phyloP scores from a whole-genome alignment of 2,888 invertebrate species.

The Caradrina kadenii region DNA sequence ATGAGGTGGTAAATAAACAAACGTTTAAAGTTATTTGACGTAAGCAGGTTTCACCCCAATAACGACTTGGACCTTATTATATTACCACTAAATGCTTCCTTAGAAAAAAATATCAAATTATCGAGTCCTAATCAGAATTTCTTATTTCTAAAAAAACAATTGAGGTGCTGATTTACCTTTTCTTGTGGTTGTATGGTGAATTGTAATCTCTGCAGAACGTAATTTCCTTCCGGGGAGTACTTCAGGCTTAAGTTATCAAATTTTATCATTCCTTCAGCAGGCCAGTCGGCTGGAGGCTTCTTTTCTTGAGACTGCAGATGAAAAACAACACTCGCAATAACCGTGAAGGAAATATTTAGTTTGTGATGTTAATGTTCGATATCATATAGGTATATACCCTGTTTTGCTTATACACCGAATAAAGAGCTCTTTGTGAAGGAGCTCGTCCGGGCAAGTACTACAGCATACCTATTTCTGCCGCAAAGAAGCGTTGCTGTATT shows the following conservation, averaged over 20 bases:
- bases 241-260: slow-evolving; percentile 88
- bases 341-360: background rate
- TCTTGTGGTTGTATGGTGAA: slow-evolving; percentile 87
- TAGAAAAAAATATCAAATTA: background rate
- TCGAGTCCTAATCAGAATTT: background rate
- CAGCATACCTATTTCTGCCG: too few species aligned
- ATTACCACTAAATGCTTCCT: background rate
- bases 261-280: slow-evolving; percentile 85
- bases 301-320: slow-evolving; percentile 71
- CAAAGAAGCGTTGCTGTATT: too few species aligned
- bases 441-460: too few species aligned
- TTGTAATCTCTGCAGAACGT: slow-evolving; percentile 89
- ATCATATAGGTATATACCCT: too few species aligned
- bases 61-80: background rate
- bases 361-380: too few species aligned
- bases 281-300: slow-evolving; percentile 88
- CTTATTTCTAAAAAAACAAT: background rate
- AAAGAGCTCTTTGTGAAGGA: too few species aligned
- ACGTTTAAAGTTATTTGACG: background rate
- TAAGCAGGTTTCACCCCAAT: background rate
- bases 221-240: slow-evolving; percentile 88
- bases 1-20: slow-evolving; percentile 22
- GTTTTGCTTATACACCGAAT: background rate
- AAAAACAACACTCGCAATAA: background rate
- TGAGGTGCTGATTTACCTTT: slow-evolving; percentile 77